A percentile compares a stretch with the other conserved stretches of the same genome.
Conservation (phyloP, 1,140 invertebrate genomes). For the Drosophila tropicalis region DNA sequence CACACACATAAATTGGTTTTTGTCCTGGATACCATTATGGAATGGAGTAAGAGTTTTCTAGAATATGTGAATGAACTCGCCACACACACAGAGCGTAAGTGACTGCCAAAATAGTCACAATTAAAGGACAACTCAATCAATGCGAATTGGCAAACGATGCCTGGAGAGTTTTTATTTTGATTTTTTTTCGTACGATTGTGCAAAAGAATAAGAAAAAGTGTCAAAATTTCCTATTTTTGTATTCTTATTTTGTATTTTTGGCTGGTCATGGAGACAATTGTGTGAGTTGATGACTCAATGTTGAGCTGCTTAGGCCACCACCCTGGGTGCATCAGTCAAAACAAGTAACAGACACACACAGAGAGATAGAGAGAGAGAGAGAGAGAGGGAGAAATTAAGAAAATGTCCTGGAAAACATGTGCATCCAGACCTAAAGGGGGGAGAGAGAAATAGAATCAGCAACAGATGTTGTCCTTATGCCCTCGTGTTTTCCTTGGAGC, state of each 20-base stretch:
- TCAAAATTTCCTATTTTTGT: constrained; percentile 52
- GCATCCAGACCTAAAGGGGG: constrained; percentile 34
- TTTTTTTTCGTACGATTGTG: too few relatives aligned
- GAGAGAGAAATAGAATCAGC: constrained; percentile 18
- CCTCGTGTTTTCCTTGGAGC: constrained; percentile 7
- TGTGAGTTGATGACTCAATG: constrained; percentile 62
- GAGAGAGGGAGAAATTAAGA: constrained; percentile 15
- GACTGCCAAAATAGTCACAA: constrained; percentile 7
- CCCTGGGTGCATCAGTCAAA: constrained; percentile 64
- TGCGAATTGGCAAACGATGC: constrained; percentile 53
- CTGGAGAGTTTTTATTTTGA: constrained; percentile 40
- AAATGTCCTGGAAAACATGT: constrained; percentile 57
- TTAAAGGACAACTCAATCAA: constrained; percentile 67
- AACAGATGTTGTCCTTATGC: constrained; percentile 65
- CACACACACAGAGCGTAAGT: too few relatives aligned
- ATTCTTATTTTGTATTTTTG: too few relatives aligned
- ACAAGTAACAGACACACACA: constrained; percentile 33
- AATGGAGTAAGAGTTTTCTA: constrained; percentile 13
- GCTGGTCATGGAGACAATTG: constrained; percentile 31
- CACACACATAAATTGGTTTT: constrained; percentile 30
- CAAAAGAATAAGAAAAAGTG: constrained; percentile 30
- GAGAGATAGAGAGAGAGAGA: too few relatives aligned
- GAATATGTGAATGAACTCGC: not conserved
- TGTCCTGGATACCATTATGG: not conserved
- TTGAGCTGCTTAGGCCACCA: constrained; percentile 29